Percentiles rank a stretch among this genome's conserved stretches.
These are phyloP conservation scores for Trematomus loennbergii DNA, from an alignment of 2,113 vertebrate genomes.

Conservation along the genomic window DNA sequence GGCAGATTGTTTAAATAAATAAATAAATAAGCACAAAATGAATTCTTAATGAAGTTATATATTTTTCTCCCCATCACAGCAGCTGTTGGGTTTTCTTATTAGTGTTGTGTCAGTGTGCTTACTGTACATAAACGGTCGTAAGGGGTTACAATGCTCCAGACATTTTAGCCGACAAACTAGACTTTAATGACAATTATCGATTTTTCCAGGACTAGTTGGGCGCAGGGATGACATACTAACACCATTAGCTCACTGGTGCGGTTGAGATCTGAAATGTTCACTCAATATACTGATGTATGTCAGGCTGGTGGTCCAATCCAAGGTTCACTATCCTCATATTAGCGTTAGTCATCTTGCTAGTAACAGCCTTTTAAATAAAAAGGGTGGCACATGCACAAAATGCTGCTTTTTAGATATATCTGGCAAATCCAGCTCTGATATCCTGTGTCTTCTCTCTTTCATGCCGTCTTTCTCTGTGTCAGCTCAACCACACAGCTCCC, in stretches of 20 bases:
- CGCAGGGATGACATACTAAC: slow-evolving; percentile 64
- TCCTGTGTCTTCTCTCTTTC: slow-evolving; percentile 31
- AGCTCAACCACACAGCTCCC: slow-evolving; percentile 34
- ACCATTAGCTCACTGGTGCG: slow-evolving; percentile 50
- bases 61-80: neutral
- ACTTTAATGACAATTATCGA: slow-evolving; percentile 63
- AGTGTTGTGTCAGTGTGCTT: slow-evolving; percentile 5
- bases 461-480: slow-evolving; percentile 24
- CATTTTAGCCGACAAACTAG: slow-evolving; percentile 59
- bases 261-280: slow-evolving; percentile 52
- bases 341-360: neutral
- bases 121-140: neutral
- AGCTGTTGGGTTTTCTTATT: neutral
- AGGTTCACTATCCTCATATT: neutral
- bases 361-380: slow-evolving; percentile 2
- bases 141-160: slow-evolving; percentile 33
- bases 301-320: neutral
- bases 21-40: neutral
- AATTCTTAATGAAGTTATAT: neutral
- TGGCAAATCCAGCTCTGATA: slow-evolving; percentile 16
- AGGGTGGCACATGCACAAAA: slow-evolving; percentile 2
- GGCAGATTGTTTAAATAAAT: neutral
- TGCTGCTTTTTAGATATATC: slow-evolving; percentile 18
- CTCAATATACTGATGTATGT: slow-evolving; percentile 43
- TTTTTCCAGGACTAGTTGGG: slow-evolving; percentile 53